phyloP scores from a whole-genome alignment of 2,888 invertebrate species.

The Argyresthia albistria region DNA sequence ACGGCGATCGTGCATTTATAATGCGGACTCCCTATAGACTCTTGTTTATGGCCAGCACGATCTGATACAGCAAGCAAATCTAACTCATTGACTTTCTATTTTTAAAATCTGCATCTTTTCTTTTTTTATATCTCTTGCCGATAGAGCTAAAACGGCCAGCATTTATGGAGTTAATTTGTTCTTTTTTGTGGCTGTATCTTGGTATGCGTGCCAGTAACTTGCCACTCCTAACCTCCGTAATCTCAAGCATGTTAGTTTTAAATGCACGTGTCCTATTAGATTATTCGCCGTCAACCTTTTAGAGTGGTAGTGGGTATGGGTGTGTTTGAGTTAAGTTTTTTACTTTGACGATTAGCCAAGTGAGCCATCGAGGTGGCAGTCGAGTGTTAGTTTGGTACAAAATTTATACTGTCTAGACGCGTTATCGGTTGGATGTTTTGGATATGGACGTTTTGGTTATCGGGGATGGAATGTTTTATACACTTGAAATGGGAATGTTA shows the following conservation, averaged over 20 bases:
- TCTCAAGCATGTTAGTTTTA: constrained; percentile 38
- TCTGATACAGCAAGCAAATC: background rate
- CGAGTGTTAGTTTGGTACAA: constrained; percentile 44
- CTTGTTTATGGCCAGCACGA: background rate
- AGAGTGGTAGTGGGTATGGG: constrained; percentile 46
- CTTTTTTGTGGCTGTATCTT: constrained; percentile 7
- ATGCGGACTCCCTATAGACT: background rate
- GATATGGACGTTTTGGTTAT: constrained; percentile 38
- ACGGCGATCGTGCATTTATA: constrained; percentile 35
- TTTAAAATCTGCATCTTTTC: background rate
- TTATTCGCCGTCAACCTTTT: constrained; percentile 51
- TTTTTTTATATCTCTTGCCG: background rate
- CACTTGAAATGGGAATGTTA: constrained; percentile 17
- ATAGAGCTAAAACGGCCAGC: background rate
- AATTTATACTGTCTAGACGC: constrained; percentile 67
- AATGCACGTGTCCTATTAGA: constrained; percentile 48
- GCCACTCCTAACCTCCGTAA: constrained; percentile 35
- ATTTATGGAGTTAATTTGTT: background rate
- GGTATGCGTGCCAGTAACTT: constrained; percentile 12
- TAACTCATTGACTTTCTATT: background rate
- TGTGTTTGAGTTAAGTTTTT: constrained; percentile 38
- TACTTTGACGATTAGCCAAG: constrained; percentile 62
- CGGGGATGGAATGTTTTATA: constrained; percentile 56
- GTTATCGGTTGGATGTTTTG: constrained; percentile 50
- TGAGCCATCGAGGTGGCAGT: constrained; percentile 65